Conservation (phyloP, 2,113 vertebrate genomes). For the Morone chrysops region DNA sequence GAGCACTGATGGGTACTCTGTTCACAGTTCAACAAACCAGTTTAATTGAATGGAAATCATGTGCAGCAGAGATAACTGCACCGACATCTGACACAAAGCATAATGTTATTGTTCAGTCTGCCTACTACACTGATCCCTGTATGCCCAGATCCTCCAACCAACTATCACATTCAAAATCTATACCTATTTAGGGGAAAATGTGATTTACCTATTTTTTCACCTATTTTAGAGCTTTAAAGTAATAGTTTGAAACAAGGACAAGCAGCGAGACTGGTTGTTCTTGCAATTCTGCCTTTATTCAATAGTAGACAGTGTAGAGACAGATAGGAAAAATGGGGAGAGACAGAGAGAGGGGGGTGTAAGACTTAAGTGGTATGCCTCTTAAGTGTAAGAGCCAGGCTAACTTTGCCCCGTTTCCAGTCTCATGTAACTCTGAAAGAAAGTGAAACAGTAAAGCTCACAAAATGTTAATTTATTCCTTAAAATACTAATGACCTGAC, state of each 20-base stretch:
- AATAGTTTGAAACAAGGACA: background rate
- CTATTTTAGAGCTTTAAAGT: background rate
- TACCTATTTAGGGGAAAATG: background rate
- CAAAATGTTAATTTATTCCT: background rate
- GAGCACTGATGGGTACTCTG: conserved; percentile 32
- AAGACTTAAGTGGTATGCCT: background rate
- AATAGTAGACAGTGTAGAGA: background rate
- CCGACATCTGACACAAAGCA: conserved; percentile 40
- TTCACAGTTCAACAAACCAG: conserved; percentile 63
- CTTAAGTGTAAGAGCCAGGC: background rate
- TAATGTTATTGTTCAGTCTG: conserved; percentile 48
- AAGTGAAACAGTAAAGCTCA: background rate
- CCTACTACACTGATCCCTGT: conserved; percentile 12
- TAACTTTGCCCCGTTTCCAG: no score
- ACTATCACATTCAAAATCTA: conserved; percentile 2
- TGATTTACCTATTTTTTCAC: background rate
- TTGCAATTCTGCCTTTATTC: background rate
- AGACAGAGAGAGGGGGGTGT: no score
- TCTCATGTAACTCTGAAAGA: background rate
- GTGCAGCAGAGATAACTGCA: conserved; percentile 43
- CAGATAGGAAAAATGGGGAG: background rate
- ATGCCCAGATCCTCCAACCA: background rate
- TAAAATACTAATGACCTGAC: background rate
- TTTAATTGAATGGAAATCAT: conserved; percentile 69
- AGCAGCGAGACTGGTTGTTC: no score